Base-by-base conservation (phyloP, 37 sponge, comb jelly and placozoan species). In the Haliclona indistincta region DNA sequence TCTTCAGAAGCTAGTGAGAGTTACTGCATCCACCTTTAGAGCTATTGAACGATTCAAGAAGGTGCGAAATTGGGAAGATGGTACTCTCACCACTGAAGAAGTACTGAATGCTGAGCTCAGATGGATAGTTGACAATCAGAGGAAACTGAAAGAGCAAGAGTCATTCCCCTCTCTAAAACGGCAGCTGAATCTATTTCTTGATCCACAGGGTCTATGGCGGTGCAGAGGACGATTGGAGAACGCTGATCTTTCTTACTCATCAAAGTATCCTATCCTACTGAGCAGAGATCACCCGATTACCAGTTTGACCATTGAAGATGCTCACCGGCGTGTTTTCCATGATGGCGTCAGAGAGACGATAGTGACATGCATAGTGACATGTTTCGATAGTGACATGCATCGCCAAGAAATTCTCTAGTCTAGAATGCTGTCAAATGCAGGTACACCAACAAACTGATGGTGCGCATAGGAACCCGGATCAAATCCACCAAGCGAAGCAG, bases 181-280 rank as follows among this genome's bases (percentile, higher is more conserved):
- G 34, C 33, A 72, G 73, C 37, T 72, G 32, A 55, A 75, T 35
- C 43, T 75, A 29, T 71, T 71, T n/a, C 13, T 23, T 11, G 74
- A 55, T 33, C 36, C 56, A 22, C 34, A 73, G 17, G 55, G 74
- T 20, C 20, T 55, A 17, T 35, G 34, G 74, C 22, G 74, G 54
- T 73, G 74, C 29, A 33, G 74, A 34, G 74, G 74, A 3, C 4
- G 74, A 54, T 55, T 73, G 28, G 41, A 42, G 11, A 75, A 75
- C 15, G 61, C 76, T 38, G 26, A 62, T 28, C 20, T 75, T 29
- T 39, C 2, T 11, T 35, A 75, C 15, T 19, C 28, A 33, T 54
- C 76, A n/a, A 37, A 38, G 39, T 39, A 75, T 42, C 76, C 76
- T 38, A 61, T 75, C 22, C 41, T 75, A 32, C 41, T 75, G 63